Base-by-base conservation (phyloP, 2,888 invertebrate genomes). In the Brachyptera risi region DNA sequence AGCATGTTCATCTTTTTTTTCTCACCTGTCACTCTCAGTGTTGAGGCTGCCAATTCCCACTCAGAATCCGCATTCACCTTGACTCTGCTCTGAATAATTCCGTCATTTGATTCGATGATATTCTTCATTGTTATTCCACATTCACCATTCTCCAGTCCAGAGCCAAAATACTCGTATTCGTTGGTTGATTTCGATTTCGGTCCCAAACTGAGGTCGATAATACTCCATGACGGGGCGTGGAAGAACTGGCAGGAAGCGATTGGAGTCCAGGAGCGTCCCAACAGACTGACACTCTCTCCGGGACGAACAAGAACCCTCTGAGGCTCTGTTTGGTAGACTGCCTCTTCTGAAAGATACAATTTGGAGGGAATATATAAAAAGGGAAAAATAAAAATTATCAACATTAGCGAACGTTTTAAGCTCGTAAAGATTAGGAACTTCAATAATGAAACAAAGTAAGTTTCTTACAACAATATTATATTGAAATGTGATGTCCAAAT, bases 11-110 rank as follows among this genome's bases (percentile, higher is more conserved):
- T n/a, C n/a, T n/a, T n/a, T n/a, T n/a, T n/a, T n/a, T n/a, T 7
- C 54, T 54, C 37, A 54, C 54, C 17, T 3, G 54, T 54, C 13
- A 54, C 54, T 15, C 54, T 5, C 1, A 54, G 21, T 11, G 54
- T 37, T 19, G 37, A 21, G 7, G 54, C 54, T 5, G 21, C 15
- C 13, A 17, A 37, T 38, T 35, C 35, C 54, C 35, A 54, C 37
- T 19, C 54, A 2, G 54, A 17, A 2, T n/a, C 23, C 19, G 35
- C 54, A 7, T 37, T 23, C 21, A 13, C 3, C 9, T 35, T 35
- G 54, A 54, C 17, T 37, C 37, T 54, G 54, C 54, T 23, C 37
- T 35, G 3, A 19, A 54, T 37, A 3, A 54, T 2, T 9, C 54
- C 54, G 54, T 54, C 19, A 11, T 19, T 35, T 19, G 9, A 3